Evolutionary conservation across 2,888 invertebrate species (phyloP).

Genomic region (Callosobruchus maculatus): DNA sequence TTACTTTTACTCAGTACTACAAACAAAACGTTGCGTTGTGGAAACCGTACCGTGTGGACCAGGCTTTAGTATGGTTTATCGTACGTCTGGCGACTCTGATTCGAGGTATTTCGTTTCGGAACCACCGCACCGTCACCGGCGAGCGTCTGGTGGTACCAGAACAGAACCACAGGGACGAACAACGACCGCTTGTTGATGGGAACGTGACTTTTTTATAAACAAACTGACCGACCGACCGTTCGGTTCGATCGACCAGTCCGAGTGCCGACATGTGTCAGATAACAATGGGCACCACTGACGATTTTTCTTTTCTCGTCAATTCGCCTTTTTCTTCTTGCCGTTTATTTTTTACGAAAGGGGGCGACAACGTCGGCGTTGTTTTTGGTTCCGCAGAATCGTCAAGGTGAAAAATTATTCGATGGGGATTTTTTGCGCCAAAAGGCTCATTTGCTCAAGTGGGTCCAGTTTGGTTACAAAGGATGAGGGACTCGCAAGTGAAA

Average conservation of each 20-base stretch:
- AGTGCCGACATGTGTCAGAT: not conserved
- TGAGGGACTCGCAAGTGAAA: too few species aligned
- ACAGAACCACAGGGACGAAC: not conserved
- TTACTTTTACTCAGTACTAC: too few species aligned
- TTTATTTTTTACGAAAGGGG: not conserved
- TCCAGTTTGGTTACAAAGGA: too few species aligned
- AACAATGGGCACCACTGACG: not conserved
- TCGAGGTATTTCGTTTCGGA: too few species aligned
- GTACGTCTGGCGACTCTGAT: too few species aligned
- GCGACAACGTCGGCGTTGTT: not conserved
- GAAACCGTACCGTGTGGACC: too few species aligned
- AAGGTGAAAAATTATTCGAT: not conserved
- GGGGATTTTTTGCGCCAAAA: not conserved
- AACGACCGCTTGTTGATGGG: not conserved
- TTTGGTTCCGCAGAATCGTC: not conserved
- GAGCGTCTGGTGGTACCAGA: not conserved
- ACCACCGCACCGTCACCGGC: too few species aligned
- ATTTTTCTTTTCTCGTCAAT: not conserved
- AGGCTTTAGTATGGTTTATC: too few species aligned
- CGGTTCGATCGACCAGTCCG: not conserved
- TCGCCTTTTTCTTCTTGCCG: not conserved
- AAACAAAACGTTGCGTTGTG: too few species aligned
- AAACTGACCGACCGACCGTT: not conserved
- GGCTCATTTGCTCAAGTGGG: too few species aligned
- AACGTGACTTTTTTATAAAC: not conserved